phyloP scores from a whole-genome alignment of 1,140 invertebrate species.

The Vanessa atalanta region DNA sequence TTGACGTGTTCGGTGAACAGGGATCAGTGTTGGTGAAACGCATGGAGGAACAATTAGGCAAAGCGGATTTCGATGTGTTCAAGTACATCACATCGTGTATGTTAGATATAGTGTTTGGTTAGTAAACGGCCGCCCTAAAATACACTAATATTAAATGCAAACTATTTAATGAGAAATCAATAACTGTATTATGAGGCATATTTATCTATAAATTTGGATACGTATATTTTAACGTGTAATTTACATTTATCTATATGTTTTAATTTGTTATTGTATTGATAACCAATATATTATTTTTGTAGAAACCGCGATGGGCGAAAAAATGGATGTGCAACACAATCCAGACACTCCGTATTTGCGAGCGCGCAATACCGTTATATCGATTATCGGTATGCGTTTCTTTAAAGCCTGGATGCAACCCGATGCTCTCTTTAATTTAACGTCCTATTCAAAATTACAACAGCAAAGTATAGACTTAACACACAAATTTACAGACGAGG shows the following conservation, averaged over 20 bases:
- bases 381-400: conserved; percentile 63
- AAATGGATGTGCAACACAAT: conserved; percentile 66
- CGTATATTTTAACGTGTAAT: no score
- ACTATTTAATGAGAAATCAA: background rate
- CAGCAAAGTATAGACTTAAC: conserved; percentile 61
- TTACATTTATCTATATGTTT: background rate
- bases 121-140: conserved; percentile 38
- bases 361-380: conserved; percentile 63
- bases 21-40: conserved; percentile 81
- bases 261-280: background rate
- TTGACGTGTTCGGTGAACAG: conserved; percentile 87
- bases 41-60: conserved; percentile 74
- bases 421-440: conserved; percentile 60
- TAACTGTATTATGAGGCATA: no score
- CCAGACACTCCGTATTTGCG: conserved; percentile 64
- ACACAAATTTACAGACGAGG: conserved; percentile 68
- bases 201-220: no score
- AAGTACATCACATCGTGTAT: conserved; percentile 85
- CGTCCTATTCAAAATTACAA: conserved; percentile 55
- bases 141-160: background rate
- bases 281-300: conserved; percentile 2
- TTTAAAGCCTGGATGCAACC: conserved; percentile 70
- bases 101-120: conserved; percentile 88
- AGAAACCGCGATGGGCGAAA: conserved; percentile 71
- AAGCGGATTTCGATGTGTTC: conserved; percentile 82